A percentile compares a stretch with the other conserved stretches of the same genome.
Conservation (phyloP, 2,113 vertebrate genomes). For the Sceloporus tristichus region DNA sequence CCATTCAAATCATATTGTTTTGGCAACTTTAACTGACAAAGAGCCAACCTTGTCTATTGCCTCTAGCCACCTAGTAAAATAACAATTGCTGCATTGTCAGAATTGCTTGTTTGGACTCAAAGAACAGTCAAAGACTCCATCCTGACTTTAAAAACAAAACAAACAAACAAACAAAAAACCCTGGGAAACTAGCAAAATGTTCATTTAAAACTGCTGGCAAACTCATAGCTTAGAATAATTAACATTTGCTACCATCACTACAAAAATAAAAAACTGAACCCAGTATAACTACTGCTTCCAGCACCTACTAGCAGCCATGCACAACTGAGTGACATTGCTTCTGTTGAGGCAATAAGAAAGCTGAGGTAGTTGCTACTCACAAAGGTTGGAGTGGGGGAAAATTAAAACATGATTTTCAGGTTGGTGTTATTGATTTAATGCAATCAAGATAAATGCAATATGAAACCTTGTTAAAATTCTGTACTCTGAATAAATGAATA, state of each 20-base stretch:
- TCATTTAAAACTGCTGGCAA: background rate
- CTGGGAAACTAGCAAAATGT: background rate
- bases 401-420: conserved; percentile 32
- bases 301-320: background rate
- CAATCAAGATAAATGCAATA: conserved; percentile 23
- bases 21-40: background rate
- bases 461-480: conserved; percentile 27
- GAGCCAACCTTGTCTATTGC: background rate
- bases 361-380: background rate
- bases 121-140: background rate
- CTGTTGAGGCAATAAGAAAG: conserved; percentile 18
- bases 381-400: conserved; percentile 12
- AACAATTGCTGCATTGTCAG: background rate
- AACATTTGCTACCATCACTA: background rate
- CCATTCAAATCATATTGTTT: background rate
- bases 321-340: background rate
- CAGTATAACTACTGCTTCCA: background rate
- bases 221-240: background rate
- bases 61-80: background rate
- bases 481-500: conserved; percentile 24
- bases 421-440: conserved; percentile 34
- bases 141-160: background rate
- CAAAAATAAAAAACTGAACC: background rate
- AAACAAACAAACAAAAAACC: too few species aligned
- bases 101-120: background rate